Evolutionary conservation across 2,888 invertebrate species (phyloP).

Genomic region (Alviniconcha strummeri): DNA sequence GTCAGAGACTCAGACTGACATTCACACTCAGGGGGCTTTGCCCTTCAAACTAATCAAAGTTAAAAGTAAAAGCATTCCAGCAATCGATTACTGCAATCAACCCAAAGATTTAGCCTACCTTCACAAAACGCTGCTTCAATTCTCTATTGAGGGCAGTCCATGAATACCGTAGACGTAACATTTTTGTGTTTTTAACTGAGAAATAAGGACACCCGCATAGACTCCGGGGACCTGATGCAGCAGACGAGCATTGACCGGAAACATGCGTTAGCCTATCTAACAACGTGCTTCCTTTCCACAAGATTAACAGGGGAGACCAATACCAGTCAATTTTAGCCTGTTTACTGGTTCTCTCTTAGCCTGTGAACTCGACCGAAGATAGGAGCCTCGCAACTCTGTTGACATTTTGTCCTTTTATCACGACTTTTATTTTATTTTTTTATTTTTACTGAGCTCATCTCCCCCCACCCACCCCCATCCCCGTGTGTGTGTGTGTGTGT

Average conservation of each 20-base stretch:
- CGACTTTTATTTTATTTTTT: not conserved
- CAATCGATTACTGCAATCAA: too few relatives aligned
- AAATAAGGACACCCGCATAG: too few relatives aligned
- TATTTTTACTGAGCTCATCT: not conserved
- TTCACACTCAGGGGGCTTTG: not conserved
- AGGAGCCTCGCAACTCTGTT: too few relatives aligned
- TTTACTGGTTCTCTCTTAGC: not conserved
- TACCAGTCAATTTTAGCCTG: not conserved
- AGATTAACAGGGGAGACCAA: not conserved
- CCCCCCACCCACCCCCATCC: too few relatives aligned
- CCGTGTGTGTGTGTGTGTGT: not conserved
- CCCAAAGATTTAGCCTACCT: not conserved
- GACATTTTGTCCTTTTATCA: too few relatives aligned
- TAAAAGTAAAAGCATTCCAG: not conserved
- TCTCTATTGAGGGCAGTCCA: conserved; percentile 15
- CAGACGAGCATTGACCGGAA: conserved; percentile 18
- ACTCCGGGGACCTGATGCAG: not conserved
- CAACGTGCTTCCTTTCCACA: not conserved
- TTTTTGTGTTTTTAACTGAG: not conserved
- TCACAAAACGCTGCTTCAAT: conserved; percentile 9
- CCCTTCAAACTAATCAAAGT: not conserved
- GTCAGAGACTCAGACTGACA: too few relatives aligned
- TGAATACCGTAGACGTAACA: conserved; percentile 1
- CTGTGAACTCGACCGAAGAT: too few relatives aligned
- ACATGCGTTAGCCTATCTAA: not conserved